phyloP scores from a whole-genome alignment of 2,888 invertebrate genomes.

The Argyra leucocephala region DNA sequence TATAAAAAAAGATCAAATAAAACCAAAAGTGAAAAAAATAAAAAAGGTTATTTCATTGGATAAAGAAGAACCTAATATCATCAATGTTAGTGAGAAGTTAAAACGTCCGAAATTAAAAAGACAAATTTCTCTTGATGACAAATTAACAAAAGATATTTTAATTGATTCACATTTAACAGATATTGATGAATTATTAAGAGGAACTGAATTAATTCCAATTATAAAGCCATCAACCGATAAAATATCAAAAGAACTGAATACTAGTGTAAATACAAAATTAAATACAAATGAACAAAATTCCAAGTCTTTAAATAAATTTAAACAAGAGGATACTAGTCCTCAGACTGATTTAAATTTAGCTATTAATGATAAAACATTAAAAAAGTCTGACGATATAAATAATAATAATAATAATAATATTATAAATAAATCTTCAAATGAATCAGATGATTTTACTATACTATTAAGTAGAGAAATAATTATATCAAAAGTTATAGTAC shows the following conservation, averaged over 20 bases:
- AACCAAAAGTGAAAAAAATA: background rate
- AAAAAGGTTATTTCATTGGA: background rate
- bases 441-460: background rate
- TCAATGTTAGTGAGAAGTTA: background rate
- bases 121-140: conserved; percentile 1
- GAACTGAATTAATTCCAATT: background rate
- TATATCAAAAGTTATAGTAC: background rate
- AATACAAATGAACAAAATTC: background rate
- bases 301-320: background rate
- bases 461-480: background rate
- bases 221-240: background rate
- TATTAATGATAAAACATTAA: background rate
- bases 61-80: background rate
- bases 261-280: background rate
- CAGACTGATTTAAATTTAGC: conserved; percentile 3
- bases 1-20: background rate
- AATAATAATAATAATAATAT: too few species aligned
- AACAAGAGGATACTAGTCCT: background rate
- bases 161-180: background rate
- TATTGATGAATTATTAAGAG: background rate
- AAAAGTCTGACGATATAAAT: background rate
- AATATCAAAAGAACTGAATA: background rate
- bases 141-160: background rate
- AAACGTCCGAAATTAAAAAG: background rate
- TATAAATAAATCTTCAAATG: background rate